A percentile compares a stretch with the other conserved stretches of the same genome.
These are phyloP conservation scores for Aspidoscelis tigris DNA, from an alignment of 2,113 vertebrate species.

Conservation along the genomic window DNA sequence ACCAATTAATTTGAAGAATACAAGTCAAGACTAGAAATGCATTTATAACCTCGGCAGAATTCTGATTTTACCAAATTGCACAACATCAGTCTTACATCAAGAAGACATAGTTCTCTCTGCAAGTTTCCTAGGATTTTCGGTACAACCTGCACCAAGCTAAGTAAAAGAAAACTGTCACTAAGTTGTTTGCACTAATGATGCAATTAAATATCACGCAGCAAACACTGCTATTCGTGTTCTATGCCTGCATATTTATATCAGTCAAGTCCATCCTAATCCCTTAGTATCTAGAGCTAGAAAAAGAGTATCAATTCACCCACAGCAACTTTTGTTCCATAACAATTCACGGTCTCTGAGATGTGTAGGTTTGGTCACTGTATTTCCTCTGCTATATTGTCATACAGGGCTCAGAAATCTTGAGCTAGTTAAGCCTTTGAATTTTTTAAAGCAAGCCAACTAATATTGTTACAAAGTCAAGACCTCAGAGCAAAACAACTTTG, in stretches of 20 bases:
- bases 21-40: accelerated
- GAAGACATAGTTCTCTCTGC: not conserved
- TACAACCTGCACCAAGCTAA: slow-evolving; percentile 20
- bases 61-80: slow-evolving; percentile 3
- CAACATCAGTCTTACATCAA: not conserved
- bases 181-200: not conserved
- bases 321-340: not conserved
- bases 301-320: not conserved
- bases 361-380: not conserved
- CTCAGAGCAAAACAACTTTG: not conserved
- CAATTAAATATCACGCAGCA: slow-evolving; percentile 36
- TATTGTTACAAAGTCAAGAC: not conserved
- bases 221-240: not conserved
- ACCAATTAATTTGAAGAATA: accelerated
- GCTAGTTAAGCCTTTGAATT: not conserved
- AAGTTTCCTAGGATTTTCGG: not conserved
- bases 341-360: not conserved
- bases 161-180: slow-evolving; percentile 8
- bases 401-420: not conserved
- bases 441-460: not conserved
- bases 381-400: not conserved
- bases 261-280: too few relatives aligned
- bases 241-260: not conserved
- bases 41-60: not conserved
- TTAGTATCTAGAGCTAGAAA: not conserved